phyloP scores from a whole-genome alignment of 2,113 vertebrate species.

The Taxidea taxus region DNA sequence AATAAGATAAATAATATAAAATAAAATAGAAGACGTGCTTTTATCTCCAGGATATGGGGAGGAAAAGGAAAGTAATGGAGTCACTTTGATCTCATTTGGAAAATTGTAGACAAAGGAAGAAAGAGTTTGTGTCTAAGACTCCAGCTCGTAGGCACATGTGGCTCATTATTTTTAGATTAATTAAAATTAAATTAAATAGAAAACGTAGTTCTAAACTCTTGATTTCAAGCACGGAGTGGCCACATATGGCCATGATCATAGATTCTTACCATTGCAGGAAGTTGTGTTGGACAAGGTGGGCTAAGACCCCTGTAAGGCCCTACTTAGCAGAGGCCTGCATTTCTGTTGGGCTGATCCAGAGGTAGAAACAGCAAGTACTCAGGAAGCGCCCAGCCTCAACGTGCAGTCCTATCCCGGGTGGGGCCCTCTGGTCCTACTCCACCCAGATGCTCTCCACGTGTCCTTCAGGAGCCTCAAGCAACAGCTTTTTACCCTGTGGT shows the following conservation, averaged over 20 bases:
- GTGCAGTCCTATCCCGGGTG: not conserved
- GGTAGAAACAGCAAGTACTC: not conserved
- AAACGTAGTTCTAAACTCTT: not conserved
- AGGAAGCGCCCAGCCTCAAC: not conserved
- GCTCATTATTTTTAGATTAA: not conserved
- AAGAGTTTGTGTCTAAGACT: not conserved
- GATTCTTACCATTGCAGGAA: not conserved
- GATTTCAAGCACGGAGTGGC: not conserved
- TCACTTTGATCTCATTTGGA: not conserved
- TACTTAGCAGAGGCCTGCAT: not conserved
- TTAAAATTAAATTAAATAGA: not conserved
- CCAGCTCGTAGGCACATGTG: not conserved
- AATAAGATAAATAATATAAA: not conserved
- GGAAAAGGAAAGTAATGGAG: not conserved
- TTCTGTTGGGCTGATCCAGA: too few species aligned
- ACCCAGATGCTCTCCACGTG: not conserved
- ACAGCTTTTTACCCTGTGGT: not conserved
- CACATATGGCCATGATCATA: not conserved
- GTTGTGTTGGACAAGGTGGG: not conserved
- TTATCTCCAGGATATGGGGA: not conserved
- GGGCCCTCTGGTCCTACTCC: not conserved
- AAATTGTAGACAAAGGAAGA: not conserved
- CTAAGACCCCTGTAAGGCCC: not conserved
- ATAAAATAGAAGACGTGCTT: not conserved
- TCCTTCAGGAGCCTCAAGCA: not conserved